A percentile compares a stretch with the other conserved stretches of the same genome.
Evolutionary conservation across 2,113 vertebrate species (phyloP).

Genomic region (Hypanus sabinus): DNA sequence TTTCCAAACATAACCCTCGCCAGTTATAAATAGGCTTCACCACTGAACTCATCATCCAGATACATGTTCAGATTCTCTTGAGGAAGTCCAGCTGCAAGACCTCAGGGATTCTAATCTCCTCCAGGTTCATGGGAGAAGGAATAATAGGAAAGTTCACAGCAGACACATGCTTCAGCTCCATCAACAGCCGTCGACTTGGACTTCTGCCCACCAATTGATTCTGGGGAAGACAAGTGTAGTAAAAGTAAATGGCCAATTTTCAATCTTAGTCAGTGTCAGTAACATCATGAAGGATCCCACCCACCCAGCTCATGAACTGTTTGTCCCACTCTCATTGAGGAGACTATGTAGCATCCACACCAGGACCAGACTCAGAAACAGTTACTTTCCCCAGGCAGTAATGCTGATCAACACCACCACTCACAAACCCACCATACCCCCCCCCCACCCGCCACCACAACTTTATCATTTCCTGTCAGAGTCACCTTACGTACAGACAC

Average conservation of each 20-base stretch:
- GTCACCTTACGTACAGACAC: no score
- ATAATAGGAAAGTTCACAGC: conserved; percentile 59
- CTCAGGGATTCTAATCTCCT: conserved; percentile 30
- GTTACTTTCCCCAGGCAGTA: no score
- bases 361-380: no score
- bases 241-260: not conserved
- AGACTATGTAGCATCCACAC: no score
- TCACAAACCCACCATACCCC: no score
- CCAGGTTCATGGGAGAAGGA: conserved; percentile 33
- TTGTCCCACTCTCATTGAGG: no score
- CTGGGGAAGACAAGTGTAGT: not conserved
- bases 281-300: no score
- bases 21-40: not conserved
- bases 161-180: conserved; percentile 56
- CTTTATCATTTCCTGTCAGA: no score
- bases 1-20: not conserved
- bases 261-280: not conserved
- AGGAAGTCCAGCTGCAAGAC: conserved; percentile 36
- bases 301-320: no score
- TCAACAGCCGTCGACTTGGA: conserved; percentile 51
- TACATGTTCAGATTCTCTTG: not conserved
- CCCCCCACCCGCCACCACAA: no score
- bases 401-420: no score
- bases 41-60: not conserved
- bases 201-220: not conserved